phyloP scores from a whole-genome alignment of 2,113 vertebrate species.

The Rhea pennata region DNA sequence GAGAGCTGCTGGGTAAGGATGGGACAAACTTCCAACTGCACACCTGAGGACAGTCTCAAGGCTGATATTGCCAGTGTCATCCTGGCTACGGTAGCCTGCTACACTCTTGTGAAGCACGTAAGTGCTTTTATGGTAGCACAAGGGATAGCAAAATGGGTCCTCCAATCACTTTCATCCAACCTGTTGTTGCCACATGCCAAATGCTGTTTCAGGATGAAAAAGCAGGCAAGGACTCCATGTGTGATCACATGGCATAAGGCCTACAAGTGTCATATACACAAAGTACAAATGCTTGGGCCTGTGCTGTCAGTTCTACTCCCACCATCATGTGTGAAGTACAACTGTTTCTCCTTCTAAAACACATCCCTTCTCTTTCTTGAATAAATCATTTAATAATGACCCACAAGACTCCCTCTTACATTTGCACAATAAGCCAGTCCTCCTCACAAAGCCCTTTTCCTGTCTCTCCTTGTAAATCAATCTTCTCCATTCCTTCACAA shows the following conservation, averaged over 20 bases:
- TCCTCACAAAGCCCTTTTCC: neutral
- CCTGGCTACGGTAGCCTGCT: neutral
- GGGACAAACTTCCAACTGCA: neutral
- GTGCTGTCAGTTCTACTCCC: neutral
- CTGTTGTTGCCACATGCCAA: neutral
- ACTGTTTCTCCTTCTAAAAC: neutral
- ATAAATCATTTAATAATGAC: neutral
- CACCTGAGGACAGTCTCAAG: neutral
- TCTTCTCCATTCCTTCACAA: neutral
- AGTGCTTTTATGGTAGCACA: neutral
- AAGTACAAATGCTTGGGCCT: neutral
- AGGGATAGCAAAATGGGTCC: neutral
- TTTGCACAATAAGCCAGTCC: neutral
- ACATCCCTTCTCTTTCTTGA: neutral
- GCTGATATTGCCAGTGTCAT: neutral
- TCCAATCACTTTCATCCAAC: neutral
- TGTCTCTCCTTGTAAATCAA: neutral
- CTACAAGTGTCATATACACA: neutral
- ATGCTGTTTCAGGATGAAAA: neutral
- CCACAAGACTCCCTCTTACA: neutral
- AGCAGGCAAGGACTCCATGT: neutral
- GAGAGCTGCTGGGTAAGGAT: neutral
- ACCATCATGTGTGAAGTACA: neutral
- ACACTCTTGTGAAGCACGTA: rapidly evolving
- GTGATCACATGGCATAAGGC: neutral